phyloP scores from a whole-genome alignment of 2,113 vertebrate species.

The Campylomormyrus numenius region DNA sequence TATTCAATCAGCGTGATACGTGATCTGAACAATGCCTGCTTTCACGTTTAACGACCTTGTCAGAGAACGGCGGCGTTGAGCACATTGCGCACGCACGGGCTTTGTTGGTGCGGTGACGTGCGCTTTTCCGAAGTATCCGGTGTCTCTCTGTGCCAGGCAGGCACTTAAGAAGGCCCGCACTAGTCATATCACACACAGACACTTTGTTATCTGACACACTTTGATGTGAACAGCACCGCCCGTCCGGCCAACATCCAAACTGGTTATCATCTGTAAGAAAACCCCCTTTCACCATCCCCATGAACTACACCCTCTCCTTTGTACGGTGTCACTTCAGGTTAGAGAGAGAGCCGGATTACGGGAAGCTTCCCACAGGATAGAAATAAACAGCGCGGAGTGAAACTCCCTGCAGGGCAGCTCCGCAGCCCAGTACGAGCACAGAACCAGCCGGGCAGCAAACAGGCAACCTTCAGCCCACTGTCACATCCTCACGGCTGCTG shows the following conservation, averaged over 20 bases:
- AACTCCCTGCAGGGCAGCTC: not conserved
- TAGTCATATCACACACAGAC: not conserved
- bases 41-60: not conserved
- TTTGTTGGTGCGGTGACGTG: not conserved
- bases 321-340: constrained; percentile 12
- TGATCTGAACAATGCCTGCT: not conserved
- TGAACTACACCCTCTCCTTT: not conserved
- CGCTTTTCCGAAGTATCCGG: not conserved
- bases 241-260: not conserved
- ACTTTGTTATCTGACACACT: not conserved
- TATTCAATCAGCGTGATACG: not conserved
- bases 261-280: not conserved
- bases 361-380: constrained; percentile 10
- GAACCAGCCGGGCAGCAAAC: not conserved
- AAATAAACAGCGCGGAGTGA: not conserved
- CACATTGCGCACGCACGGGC: not conserved
- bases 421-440: not conserved
- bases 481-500: not conserved
- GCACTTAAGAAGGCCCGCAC: not conserved
- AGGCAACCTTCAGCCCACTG: not conserved
- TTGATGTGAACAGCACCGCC: not conserved
- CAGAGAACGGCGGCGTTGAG: not conserved
- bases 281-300: not conserved
- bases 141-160: not conserved
- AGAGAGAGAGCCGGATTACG: not conserved